Base-by-base conservation (phyloP, 2,113 vertebrate species). In the Nothoprocta pentlandii region DNA sequence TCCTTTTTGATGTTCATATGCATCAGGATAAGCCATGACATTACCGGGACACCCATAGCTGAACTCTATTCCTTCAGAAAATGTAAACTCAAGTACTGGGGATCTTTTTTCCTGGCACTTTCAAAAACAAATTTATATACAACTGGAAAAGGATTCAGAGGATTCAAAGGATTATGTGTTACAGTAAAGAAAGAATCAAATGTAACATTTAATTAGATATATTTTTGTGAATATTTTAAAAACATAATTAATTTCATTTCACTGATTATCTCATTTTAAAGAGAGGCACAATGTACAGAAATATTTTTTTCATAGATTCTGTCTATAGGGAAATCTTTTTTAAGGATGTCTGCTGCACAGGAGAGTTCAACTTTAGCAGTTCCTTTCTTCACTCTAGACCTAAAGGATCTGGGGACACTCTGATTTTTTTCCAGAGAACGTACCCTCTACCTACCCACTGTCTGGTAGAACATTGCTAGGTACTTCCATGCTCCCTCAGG, bases 351-450 rank as follows among this genome's bases (percentile, higher is more conserved):
- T 79, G 70, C 44, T 73, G 39, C 22, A 30, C 19, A 80, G 19
- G 36, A 94, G 30, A 79, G 6, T 62, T 81, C 58, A 92, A 32
- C 25, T 88, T 92, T 88, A 80, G 32, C 9, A 85, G 85, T 85
- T 42, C 80, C 41, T 85, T 88, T 54, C 41, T 22, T 66, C 16
- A 92, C 39, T 44, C 76, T 51, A 78, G 61, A 82, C 42, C 39
- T 73, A 62, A 47, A 77, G 8, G 36, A 46, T 62, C 59, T 34
- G 9, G 74, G 12, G 6, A 73, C 9, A 62, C 0, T 1, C 7
- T 9, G n/a, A 32, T 32, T 56, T 44, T 44, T 2, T 12, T 8
- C 17, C 32, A 62, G 3, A 56, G 39, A 34, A 82, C 2, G 4
- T 19, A 53, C 25, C 82, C 67, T 64, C 76, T 62, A 77, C 26